Base-by-base conservation (phyloP, 2,797 vertebrate species). In the Ctenopoma multispine region DNA sequence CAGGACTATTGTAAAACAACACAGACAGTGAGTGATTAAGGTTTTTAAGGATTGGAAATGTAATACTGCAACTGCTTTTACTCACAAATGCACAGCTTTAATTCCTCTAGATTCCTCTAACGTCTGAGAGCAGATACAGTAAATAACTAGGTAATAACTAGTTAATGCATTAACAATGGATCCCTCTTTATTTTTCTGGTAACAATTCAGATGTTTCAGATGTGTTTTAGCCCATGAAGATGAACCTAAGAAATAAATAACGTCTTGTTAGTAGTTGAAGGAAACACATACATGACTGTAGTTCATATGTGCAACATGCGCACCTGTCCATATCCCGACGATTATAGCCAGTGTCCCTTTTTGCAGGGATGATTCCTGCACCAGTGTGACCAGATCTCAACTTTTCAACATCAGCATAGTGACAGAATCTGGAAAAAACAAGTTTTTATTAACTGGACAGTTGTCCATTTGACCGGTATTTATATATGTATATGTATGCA, bases 211-310 rank as follows among this genome's bases (percentile, higher is more conserved):
- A 27, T 34, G 4, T 29, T 41, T 51, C 21, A 51, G n/a, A 12
- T 38, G 17, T 72, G 62, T 40, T 34, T 80, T 65, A 82, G 44
- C 47, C 55, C 13, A 50, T 74, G 1, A 90, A 69, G 53, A 82
- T 85, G 59, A 84, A 87, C 71, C 90, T 91, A 84, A 74, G 36
- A 76, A 79, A 78, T 57, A 44, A 79, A 64, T 75, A 47, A 9
- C 24, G 6, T 72, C 1, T 27, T 31, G 7, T 76, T 2, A 82
- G 23, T 72, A 14, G 23, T 70, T 14, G 57, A 46, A 58, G 44
- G 8, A 66, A 31, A 27, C 10, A 1, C 12, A 2, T 2, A 13
- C 14, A 68, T 56, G 40, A 57, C 34, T 23, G 10, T 4, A 47
- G 18, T 41, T 49, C 0, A 44, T 56, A 21, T 59, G 63, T 44